phyloP scores from a whole-genome alignment of 1,140 invertebrate genomes.

The Rhagoletis pomonella region DNA sequence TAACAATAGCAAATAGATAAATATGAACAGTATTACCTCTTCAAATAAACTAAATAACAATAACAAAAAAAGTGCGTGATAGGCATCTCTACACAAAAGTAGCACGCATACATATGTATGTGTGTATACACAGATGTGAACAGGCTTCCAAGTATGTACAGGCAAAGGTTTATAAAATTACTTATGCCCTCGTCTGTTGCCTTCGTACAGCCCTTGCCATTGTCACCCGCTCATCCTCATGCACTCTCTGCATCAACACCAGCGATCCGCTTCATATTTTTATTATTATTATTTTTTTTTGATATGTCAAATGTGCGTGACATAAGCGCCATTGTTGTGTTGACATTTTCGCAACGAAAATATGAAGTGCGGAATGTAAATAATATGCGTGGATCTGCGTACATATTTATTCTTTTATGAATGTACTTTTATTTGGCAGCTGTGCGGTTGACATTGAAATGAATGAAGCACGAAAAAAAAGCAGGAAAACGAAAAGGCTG shows the following conservation, averaged over 20 bases:
- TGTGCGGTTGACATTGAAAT: background rate
- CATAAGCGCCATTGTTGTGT: slow-evolving; percentile 51
- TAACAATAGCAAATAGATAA: background rate
- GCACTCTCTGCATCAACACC: background rate
- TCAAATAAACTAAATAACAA: slow-evolving; percentile 25
- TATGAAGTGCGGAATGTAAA: slow-evolving; percentile 37
- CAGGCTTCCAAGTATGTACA: too few species aligned
- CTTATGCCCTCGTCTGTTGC: background rate
- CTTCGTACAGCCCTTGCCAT: background rate
- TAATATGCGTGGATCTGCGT: slow-evolving; percentile 21
- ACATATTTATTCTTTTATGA: background rate
- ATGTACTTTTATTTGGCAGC: slow-evolving; percentile 24
- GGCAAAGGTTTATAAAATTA: background rate
- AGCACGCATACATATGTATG: too few species aligned
- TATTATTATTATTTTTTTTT: background rate
- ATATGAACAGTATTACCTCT: background rate
- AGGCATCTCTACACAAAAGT: background rate
- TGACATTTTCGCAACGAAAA: slow-evolving; percentile 46
- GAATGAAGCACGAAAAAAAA: background rate
- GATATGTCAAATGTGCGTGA: slow-evolving; percentile 25
- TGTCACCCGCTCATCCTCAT: background rate
- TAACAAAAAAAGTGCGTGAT: slow-evolving; percentile 7
- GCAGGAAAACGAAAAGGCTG: background rate
- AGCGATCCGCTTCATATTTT: background rate
- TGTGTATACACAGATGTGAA: too few species aligned